Base-by-base conservation (phyloP, 2,888 invertebrate species). In the Cistogaster globosa region DNA sequence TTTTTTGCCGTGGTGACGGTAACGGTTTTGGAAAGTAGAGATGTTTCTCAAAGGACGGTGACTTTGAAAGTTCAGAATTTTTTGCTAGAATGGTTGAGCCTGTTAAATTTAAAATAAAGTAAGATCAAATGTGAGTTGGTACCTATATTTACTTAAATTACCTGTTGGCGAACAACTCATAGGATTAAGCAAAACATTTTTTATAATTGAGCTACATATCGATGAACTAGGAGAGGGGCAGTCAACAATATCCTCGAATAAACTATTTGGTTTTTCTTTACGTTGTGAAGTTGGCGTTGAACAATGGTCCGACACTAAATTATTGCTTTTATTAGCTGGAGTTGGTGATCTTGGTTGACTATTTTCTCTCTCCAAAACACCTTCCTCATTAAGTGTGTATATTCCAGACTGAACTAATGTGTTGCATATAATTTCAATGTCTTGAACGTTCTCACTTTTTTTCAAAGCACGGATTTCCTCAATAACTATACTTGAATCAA, bases 101-200 rank as follows among this genome's bases (percentile, higher is more conserved):
- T 11, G 14, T 74, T 74, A 51, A 42, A 32, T 74, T 53, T 74
- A 48, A n/a, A 51, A 57, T 57, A 26, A 57, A 57, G 22, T 26
- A 26, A 26, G 14, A 57, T 57, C 26, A 26, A 57, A 26, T 57
- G 26, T 57, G 57, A 14, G 26, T 57, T 57, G 26, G 26, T 22
- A 57, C 22, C 57, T 57, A 57, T 26, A 57, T 57, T 57, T 26
- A 57, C 18, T 57, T 57, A 14, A 57, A 18, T 26, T 26, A 57
- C 57, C 11, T 26, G 22, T 57, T 26, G 26, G 26, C 57, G 14
- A 57, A 57, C 57, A 57, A 26, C 26, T 26, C 12, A 57, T 57
- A 57, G 57, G 45, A 12, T 45, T 26, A 26, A 26, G 26, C 45
- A 12, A 45, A 12, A 45, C 14, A 45, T 11, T 45, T 45, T 45